These are phyloP conservation scores for Agraylea sexmaculata DNA, from an alignment of 1,140 invertebrate species.

Conservation along the genomic window DNA sequence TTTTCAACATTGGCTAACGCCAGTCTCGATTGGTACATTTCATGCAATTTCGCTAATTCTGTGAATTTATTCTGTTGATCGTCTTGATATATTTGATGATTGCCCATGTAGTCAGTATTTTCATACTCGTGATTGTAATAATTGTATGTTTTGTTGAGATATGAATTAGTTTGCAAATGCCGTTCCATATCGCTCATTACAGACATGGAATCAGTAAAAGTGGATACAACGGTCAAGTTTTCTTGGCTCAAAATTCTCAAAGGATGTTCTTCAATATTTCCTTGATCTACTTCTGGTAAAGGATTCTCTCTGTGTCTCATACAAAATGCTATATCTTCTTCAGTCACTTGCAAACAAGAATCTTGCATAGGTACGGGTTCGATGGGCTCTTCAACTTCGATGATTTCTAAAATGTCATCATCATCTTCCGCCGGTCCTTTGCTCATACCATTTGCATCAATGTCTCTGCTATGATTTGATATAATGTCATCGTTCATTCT, in stretches of 20 bases:
- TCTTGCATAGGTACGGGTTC: slow-evolving; percentile 74
- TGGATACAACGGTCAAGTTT: slow-evolving; percentile 79
- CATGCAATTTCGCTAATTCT: slow-evolving; percentile 48
- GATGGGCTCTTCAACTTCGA: slow-evolving; percentile 66
- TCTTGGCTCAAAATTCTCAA: slow-evolving; percentile 78
- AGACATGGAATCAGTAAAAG: slow-evolving; percentile 71
- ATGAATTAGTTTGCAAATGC: slow-evolving; percentile 35
- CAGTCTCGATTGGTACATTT: slow-evolving; percentile 47
- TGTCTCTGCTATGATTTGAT: slow-evolving; percentile 36
- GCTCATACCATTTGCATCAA: slow-evolving; percentile 34
- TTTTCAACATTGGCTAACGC: slow-evolving; percentile 26
- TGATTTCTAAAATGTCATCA: slow-evolving; percentile 69
- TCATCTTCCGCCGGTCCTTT: slow-evolving; percentile 40
- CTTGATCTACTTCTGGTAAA: slow-evolving; percentile 54
- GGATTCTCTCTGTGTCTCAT: slow-evolving; percentile 65
- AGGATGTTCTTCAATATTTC: slow-evolving; percentile 63
- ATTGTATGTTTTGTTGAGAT: slow-evolving; percentile 35
- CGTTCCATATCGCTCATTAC: slow-evolving; percentile 62
- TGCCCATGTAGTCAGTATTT: slow-evolving; percentile 15
- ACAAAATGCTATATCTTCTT: slow-evolving; percentile 80
- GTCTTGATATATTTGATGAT: slow-evolving; percentile 9
- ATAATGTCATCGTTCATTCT: slow-evolving; percentile 43
- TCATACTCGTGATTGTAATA: slow-evolving; percentile 33
- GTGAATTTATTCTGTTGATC: slow-evolving; percentile 41
- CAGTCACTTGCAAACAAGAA: slow-evolving; percentile 75